Conservation (phyloP, 2,113 vertebrate species). For the Bombycilla garrulus region DNA sequence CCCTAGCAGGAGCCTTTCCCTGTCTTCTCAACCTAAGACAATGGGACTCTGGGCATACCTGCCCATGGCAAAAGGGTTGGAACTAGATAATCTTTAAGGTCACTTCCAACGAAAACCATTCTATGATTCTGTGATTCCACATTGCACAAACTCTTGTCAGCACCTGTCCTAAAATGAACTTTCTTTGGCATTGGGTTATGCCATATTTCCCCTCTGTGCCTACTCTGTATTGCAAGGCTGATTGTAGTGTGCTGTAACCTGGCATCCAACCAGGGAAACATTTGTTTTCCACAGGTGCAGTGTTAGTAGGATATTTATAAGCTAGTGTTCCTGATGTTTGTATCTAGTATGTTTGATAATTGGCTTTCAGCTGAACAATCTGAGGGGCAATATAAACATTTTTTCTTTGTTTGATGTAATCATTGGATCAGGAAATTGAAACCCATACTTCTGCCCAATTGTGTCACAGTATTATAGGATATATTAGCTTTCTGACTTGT, state of each 20-base stretch:
- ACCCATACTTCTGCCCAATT: background rate
- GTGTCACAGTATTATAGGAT: background rate
- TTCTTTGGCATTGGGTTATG: background rate
- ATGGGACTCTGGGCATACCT: background rate
- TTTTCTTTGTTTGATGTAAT: conserved; percentile 14
- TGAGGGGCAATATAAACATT: background rate
- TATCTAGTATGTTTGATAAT: conserved; percentile 48
- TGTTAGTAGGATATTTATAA: background rate
- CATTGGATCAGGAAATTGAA: conserved; percentile 8
- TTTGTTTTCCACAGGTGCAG: background rate
- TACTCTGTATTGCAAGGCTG: background rate
- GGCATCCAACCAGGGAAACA: background rate
- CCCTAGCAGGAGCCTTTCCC: no score
- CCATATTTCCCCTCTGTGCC: background rate
- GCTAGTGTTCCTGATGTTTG: conserved; percentile 3
- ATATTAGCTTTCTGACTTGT: background rate
- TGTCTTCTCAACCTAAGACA: no score
- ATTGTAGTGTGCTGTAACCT: background rate
- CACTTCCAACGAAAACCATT: background rate
- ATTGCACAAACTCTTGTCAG: background rate
- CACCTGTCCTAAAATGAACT: background rate
- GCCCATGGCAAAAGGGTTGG: background rate
- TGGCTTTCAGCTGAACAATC: conserved; percentile 5
- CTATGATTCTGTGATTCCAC: background rate
- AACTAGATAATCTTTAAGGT: background rate